phyloP scores from a whole-genome alignment of 2,888 invertebrate genomes.

The Busseola fusca region DNA sequence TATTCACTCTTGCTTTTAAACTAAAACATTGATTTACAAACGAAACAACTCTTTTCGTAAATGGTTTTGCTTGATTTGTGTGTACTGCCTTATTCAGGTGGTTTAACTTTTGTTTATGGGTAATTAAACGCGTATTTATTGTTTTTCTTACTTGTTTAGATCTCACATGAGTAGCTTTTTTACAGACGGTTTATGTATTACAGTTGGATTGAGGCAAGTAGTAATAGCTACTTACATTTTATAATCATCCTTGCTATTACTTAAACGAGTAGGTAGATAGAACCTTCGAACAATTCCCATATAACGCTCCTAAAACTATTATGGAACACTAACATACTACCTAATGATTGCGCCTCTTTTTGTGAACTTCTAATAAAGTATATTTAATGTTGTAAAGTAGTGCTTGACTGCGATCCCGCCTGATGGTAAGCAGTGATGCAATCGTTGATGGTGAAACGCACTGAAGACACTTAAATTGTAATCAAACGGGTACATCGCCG shows the following conservation, averaged over 20 bases:
- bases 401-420: too few relatives aligned
- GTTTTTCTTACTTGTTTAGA: background rate
- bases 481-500: too few relatives aligned
- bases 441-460: too few relatives aligned
- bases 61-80: constrained; percentile 3
- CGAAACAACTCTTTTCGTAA: background rate
- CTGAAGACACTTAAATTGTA: too few relatives aligned
- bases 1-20: constrained; percentile 36
- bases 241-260: background rate
- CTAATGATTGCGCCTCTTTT: too few relatives aligned
- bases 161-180: background rate
- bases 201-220: background rate
- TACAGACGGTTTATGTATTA: background rate
- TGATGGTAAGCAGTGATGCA: too few relatives aligned
- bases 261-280: background rate
- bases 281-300: background rate
- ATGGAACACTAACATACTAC: too few relatives aligned
- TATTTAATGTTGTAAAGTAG: too few relatives aligned
- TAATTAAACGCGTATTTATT: background rate
- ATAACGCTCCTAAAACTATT: background rate
- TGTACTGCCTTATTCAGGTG: background rate
- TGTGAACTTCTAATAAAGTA: too few relatives aligned
- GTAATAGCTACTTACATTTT: background rate
- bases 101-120: background rate
- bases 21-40: constrained; percentile 23